Evolutionary conservation across 2,797 vertebrate species (phyloP).

Genomic region (Nasua narica): DNA sequence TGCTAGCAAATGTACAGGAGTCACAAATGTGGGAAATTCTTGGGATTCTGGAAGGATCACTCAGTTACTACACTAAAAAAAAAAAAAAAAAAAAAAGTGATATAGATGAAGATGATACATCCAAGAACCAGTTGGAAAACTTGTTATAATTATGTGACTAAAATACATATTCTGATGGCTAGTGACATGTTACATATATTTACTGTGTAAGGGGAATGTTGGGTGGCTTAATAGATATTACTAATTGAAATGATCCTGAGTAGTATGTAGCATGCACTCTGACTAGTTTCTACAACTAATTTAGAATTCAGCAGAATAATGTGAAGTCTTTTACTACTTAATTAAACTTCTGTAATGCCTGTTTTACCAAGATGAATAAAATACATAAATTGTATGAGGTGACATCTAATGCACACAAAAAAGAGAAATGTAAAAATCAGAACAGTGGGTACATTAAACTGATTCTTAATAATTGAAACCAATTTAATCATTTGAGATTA

Average conservation of each 20-base stretch:
- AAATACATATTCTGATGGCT: constrained; percentile 53
- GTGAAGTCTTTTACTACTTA: constrained; percentile 89
- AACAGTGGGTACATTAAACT: constrained; percentile 89
- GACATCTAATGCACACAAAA: constrained; percentile 88
- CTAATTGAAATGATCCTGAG: constrained; percentile 85
- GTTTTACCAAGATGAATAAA: constrained; percentile 89
- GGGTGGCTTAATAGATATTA: constrained; percentile 79
- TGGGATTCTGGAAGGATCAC: not conserved
- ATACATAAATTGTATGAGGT: constrained; percentile 87
- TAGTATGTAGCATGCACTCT: constrained; percentile 81
- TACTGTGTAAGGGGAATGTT: constrained; percentile 69
- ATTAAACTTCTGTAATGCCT: constrained; percentile 90
- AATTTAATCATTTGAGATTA: constrained; percentile 89
- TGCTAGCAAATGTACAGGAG: not conserved
- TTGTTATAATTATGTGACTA: constrained; percentile 48
- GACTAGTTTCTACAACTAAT: constrained; percentile 85
- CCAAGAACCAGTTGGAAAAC: constrained; percentile 48
- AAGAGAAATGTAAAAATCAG: constrained; percentile 88
- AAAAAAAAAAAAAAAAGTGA: not conserved
- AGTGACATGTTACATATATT: constrained; percentile 74
- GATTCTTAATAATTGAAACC: constrained; percentile 90
- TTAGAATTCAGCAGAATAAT: constrained; percentile 87
- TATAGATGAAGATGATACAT: constrained; percentile 6
- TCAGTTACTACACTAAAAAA: not conserved
- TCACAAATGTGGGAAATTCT: not conserved